phyloP scores from a whole-genome alignment of 2,888 invertebrate species.

The Priocnemis perturbator region DNA sequence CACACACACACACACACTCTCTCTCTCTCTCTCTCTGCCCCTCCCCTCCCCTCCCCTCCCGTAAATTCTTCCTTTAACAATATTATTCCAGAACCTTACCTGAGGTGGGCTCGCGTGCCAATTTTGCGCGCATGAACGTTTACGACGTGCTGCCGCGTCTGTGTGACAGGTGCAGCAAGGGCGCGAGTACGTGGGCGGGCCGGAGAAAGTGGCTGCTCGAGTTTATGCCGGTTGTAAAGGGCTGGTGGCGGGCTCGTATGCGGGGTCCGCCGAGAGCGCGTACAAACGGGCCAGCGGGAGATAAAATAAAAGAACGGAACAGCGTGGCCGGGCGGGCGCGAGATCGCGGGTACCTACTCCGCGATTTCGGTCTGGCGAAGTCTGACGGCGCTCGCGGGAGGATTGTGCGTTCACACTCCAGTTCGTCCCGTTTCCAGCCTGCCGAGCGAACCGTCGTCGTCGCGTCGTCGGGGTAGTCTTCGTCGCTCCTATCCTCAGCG shows the following conservation, averaged over 20 bases:
- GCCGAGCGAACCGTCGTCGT: constrained; percentile 19
- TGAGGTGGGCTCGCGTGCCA: not conserved
- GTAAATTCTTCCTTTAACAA: not conserved
- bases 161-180: not conserved
- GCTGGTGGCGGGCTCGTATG: not conserved
- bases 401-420: constrained; percentile 46
- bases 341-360: not conserved
- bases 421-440: constrained; percentile 25
- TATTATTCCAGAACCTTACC: not conserved
- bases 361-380: too few species aligned
- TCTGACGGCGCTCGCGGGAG: constrained; percentile 10
- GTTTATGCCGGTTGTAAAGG: constrained; percentile 28
- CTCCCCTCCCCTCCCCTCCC: too few species aligned
- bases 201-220: not conserved
- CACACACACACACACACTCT: not conserved
- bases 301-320: too few species aligned
- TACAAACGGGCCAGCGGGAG: too few species aligned
- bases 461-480: constrained; percentile 32
- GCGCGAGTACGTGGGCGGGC: not conserved
- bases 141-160: not conserved
- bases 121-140: not conserved
- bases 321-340: too few species aligned
- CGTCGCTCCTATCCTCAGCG: constrained; percentile 13
- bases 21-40: too few species aligned
- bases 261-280: too few species aligned